A percentile compares a stretch with the other conserved stretches of the same genome.
phyloP scores from a whole-genome alignment of 2,888 invertebrate genomes.

The Caenorhabditis sp. region DNA sequence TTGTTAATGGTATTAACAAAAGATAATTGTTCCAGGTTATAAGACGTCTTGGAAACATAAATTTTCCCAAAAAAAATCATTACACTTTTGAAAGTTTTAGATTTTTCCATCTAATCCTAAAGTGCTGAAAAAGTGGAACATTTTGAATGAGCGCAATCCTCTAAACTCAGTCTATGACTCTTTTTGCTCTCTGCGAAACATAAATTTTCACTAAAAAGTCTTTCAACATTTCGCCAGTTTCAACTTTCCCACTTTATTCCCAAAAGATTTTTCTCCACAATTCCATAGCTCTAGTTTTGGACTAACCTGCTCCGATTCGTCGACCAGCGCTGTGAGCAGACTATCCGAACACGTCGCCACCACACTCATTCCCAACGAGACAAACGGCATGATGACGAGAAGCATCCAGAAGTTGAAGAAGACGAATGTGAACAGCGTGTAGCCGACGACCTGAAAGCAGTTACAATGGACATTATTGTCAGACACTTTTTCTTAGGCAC shows the following conservation, averaged over 20 bases:
- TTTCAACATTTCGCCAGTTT: neutral
- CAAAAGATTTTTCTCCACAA: neutral
- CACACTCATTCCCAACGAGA: conserved; percentile 75
- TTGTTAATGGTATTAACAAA: too few species aligned
- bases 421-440: conserved; percentile 64
- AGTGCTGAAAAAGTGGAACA: too few species aligned
- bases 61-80: too few species aligned
- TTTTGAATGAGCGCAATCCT: too few species aligned
- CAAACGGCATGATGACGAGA: conserved; percentile 72
- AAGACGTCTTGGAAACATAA: neutral
- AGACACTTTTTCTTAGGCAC: too few species aligned
- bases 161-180: too few species aligned
- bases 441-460: conserved; percentile 63
- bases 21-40: neutral
- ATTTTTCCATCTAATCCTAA: too few species aligned
- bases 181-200: too few species aligned
- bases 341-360: conserved; percentile 74
- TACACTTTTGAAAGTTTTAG: too few species aligned
- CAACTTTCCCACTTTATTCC: neutral
- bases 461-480: too few species aligned
- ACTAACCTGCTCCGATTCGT: conserved; percentile 72
- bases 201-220: too few species aligned
- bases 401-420: conserved; percentile 74
- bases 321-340: conserved; percentile 72
- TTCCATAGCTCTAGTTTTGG: neutral